Evolutionary conservation across 1,140 invertebrate genomes (phyloP).

Genomic region (Leptinotarsa defecta): DNA sequence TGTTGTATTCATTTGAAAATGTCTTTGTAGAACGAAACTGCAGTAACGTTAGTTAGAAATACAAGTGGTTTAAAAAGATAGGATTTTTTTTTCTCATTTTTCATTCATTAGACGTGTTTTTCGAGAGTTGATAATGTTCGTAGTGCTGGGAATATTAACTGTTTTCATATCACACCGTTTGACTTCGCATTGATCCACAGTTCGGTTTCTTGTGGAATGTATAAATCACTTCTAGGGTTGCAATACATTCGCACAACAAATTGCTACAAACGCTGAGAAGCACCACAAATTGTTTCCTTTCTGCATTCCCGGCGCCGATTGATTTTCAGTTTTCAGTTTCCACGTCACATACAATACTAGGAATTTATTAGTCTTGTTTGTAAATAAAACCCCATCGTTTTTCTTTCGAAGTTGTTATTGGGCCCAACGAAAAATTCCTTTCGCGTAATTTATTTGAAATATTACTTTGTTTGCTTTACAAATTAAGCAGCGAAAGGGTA

Average conservation of each 20-base stretch:
- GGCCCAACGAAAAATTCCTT: not conserved
- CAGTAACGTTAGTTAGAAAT: too few relatives aligned
- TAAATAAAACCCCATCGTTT: slow-evolving; percentile 12
- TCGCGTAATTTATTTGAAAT: slow-evolving; percentile 15
- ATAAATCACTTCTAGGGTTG: slow-evolving; percentile 13
- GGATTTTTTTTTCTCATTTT: too few relatives aligned
- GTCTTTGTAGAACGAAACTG: too few relatives aligned
- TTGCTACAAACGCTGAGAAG: slow-evolving; percentile 16
- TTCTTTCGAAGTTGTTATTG: not conserved
- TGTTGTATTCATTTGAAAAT: too few relatives aligned
- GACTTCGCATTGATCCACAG: too few relatives aligned
- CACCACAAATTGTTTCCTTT: slow-evolving; percentile 11
- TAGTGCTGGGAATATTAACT: too few relatives aligned
- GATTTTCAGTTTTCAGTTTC: slow-evolving; percentile 23
- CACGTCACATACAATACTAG: slow-evolving; percentile 13
- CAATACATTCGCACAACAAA: slow-evolving; percentile 17
- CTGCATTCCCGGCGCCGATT: slow-evolving; percentile 13
- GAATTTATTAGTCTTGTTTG: slow-evolving; percentile 11
- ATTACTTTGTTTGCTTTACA: slow-evolving; percentile 13
- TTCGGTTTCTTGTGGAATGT: not conserved
- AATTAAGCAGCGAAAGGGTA: not conserved
- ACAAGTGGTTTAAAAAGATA: too few relatives aligned
- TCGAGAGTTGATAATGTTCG: too few relatives aligned
- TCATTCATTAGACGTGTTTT: too few relatives aligned
- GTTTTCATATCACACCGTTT: too few relatives aligned